A percentile compares a stretch with the other conserved stretches of the same genome.
Evolutionary conservation across 2,888 invertebrate genomes (phyloP).

Genomic region (Cheilosia scutellata): DNA sequence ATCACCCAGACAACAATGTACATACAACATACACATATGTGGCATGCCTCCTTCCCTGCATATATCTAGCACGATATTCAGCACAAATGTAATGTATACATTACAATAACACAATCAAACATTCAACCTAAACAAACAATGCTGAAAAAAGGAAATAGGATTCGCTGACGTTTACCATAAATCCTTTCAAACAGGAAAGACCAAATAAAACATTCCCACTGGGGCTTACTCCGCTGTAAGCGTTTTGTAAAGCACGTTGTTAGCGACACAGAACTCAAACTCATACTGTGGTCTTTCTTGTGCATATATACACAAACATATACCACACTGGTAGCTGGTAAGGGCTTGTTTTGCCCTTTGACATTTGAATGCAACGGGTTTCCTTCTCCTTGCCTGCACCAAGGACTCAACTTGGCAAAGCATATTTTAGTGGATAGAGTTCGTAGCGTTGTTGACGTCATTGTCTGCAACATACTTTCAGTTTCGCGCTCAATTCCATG

Average conservation of each 20-base stretch:
- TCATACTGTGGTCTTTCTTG: neutral
- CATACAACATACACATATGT: too few species aligned
- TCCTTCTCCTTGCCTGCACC: neutral
- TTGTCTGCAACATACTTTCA: constrained; percentile 51
- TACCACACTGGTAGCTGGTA: neutral
- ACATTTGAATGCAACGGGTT: constrained; percentile 54
- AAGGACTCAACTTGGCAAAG: constrained; percentile 43
- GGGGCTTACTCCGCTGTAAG: constrained; percentile 60
- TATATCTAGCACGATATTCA: neutral
- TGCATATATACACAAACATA: neutral
- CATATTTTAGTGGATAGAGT: constrained; percentile 23
- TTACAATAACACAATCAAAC: constrained; percentile 36
- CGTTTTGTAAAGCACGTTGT: constrained; percentile 55
- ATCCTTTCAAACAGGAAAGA: constrained; percentile 65
- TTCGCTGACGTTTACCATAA: constrained; percentile 60
- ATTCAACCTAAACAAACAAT: constrained; percentile 22
- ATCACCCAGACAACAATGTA: constrained; percentile 21
- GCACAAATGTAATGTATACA: constrained; percentile 39
- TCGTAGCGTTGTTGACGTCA: constrained; percentile 51
- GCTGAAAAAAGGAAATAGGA: constrained; percentile 12
- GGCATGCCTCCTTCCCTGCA: neutral
- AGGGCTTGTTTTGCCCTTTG: constrained; percentile 43
- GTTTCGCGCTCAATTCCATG: constrained; percentile 62
- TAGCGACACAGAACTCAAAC: constrained; percentile 27
- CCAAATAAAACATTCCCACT: constrained; percentile 59